Percentiles rank a stretch among this genome's conserved stretches.
phyloP scores from a whole-genome alignment of 2,888 invertebrate genomes.

The Ennomos erosarius region DNA sequence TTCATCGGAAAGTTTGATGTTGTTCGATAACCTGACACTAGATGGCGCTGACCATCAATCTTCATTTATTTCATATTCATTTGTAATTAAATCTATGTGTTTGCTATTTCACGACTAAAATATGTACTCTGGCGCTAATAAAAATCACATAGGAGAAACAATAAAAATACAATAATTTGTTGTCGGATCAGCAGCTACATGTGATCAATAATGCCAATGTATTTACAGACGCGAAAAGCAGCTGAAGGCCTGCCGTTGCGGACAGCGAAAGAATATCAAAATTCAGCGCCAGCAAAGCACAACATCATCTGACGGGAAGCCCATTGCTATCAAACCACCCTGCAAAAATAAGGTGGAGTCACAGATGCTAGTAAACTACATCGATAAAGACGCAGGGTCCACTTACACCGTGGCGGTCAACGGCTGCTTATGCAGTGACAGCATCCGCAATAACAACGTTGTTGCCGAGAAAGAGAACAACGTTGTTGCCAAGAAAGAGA shows the following conservation, averaged over 20 bases:
- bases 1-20: neutral
- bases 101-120: no score
- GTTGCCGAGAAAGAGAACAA: constrained; percentile 14
- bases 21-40: constrained; percentile 4
- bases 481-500: constrained; percentile 41
- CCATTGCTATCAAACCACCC: constrained; percentile 25
- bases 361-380: constrained; percentile 54
- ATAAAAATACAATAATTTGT: no score
- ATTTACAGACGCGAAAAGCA: constrained; percentile 60
- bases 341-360: constrained; percentile 50
- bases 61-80: no score
- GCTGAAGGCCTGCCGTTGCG: constrained; percentile 67
- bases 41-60: constrained; percentile 1
- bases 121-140: no score
- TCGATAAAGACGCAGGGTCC: constrained; percentile 44
- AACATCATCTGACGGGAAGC: constrained; percentile 67
- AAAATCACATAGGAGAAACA: no score
- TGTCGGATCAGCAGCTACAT: no score
- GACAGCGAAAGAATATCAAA: constrained; percentile 56
- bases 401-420: constrained; percentile 45
- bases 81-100: no score
- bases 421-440: constrained; percentile 41
- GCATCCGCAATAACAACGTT: constrained; percentile 56
- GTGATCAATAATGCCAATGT: no score
- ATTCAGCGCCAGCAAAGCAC: constrained; percentile 62